Evolutionary conservation across 2,797 vertebrate species (phyloP).

Genomic region (Remorina albescens): DNA sequence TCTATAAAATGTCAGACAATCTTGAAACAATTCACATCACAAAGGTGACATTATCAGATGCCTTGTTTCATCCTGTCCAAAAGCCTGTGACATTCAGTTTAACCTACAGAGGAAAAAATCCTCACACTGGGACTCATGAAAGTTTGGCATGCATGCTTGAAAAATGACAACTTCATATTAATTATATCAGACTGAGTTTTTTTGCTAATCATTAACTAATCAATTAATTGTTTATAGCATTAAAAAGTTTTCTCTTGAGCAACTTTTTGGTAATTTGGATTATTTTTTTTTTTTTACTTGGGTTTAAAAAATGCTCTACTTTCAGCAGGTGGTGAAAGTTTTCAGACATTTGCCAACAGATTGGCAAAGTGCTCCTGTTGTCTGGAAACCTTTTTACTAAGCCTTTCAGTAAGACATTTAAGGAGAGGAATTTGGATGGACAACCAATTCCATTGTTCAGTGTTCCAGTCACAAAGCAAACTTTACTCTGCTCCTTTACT

Average conservation of each 20-base stretch:
- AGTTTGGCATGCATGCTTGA: background rate
- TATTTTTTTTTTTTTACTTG: background rate
- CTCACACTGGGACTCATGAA: background rate
- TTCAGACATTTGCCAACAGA: background rate
- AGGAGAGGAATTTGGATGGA: background rate
- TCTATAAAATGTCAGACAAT: background rate
- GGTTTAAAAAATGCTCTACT: background rate
- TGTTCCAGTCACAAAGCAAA: background rate
- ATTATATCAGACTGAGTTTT: background rate
- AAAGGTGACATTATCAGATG: rapidly evolving
- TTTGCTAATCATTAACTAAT: background rate
- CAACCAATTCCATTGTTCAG: background rate
- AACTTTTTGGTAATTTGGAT: too few species aligned
- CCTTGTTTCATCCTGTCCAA: background rate
- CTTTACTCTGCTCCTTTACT: constrained; percentile 1
- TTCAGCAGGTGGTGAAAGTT: background rate
- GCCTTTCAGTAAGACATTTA: background rate
- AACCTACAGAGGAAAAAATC: background rate
- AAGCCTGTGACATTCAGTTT: background rate
- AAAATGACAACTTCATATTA: background rate
- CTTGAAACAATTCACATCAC: background rate
- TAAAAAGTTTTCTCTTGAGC: background rate
- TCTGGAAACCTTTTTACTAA: background rate
- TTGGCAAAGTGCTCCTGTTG: background rate
- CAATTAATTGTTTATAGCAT: background rate